Base-by-base conservation (phyloP, 2,888 invertebrate genomes). In the Aleiodes alternator region DNA sequence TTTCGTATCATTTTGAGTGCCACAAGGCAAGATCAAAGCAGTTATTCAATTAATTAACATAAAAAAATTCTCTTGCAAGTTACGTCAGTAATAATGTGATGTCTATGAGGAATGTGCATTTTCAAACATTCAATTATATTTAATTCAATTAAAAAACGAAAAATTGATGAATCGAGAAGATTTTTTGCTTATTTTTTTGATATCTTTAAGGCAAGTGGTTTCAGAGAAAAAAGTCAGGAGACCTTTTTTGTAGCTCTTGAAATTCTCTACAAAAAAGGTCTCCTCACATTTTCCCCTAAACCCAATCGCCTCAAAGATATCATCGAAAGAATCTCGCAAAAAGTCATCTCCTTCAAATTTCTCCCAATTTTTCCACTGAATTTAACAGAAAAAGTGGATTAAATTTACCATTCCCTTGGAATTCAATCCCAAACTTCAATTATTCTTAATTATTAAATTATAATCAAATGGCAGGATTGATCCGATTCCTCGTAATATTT, bases 381-480 rank as follows among this genome's bases (percentile, higher is more conserved):
- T 43, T 43, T 43, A 43, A 43, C 48, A 55, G 29, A 12, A 11
- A 55, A 53, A 66, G 5, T 31, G 12, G 12, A 6, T 34, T 11
- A 12, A 34, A 12, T 59, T 59, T 57, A 11, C 0, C 8, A 11
- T 56, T 56, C 14, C 16, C 23, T 16, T 16, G 23, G 14, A 59
- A 69, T 29, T 76, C 43, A 23, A 48, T 50, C 8, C 38, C 38
- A 38, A 16, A 29, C 29, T 50, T 43, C 71, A 14, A 43, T 29
- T n/a, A 55, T 70, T 43, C 12, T 64, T 31, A 16, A 74, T 74
- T 53, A 74, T 76, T 43, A 69, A 74, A 48, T 29, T 72, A 55
- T 56, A 53, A 57, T 71, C 53, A 16, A 76, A 71, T 51, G 76
- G 68, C 72, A 74, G 74, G 69, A 77, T 74, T 59, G 23, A 68